Base-by-base conservation (phyloP, 2,113 vertebrate genomes). In the Dasyurus viverrinus region DNA sequence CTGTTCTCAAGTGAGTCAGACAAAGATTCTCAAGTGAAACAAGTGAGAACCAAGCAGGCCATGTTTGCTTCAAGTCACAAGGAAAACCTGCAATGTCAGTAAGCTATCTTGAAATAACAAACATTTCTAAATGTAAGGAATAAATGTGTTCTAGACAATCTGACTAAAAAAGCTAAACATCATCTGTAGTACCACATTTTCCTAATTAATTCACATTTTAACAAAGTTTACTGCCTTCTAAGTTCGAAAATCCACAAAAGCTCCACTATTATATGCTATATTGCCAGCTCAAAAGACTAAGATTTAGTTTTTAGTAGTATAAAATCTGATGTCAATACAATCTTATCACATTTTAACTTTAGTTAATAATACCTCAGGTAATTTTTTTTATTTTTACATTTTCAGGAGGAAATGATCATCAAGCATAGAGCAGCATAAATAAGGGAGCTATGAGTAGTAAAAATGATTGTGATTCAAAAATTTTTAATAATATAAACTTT, bases 401-500 rank as follows among this genome's bases (percentile, higher is more conserved):
- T 54, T 95, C 90, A 94, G 30, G 42, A 3, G 93, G 54, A 90
- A 93, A 92, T n/a, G 42, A 10, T 50, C 48, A 96, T 48, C 30
- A 6, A 92, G 25, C 36, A 84, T 42, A 42, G 4, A 89, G 93
- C 92, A 36, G n/a, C 94, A 46, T 48, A 93, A 96, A 94, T 50
- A 42, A 90, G 26, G 14, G 47, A 84, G 90, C 91, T 89, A 57
- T 93, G 1, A 60, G 93, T 54, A 57, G 24, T 6, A 94, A 95
- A 95, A 95, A 92, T 94, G 89, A 10, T 93, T 95, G 94, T 93
- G 94, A 90, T 95, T 96, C 52, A 52, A 55, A 48, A 76, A 92
- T 94, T 95, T 76, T 12, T 93, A 94, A 0, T 36, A 84, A 84
- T 84, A 91, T 89, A 93, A 93, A 93, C 46, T 47, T 91, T 50